Conservation (phyloP, 2,797 vertebrate species). For the Acropternis orthonyx region DNA sequence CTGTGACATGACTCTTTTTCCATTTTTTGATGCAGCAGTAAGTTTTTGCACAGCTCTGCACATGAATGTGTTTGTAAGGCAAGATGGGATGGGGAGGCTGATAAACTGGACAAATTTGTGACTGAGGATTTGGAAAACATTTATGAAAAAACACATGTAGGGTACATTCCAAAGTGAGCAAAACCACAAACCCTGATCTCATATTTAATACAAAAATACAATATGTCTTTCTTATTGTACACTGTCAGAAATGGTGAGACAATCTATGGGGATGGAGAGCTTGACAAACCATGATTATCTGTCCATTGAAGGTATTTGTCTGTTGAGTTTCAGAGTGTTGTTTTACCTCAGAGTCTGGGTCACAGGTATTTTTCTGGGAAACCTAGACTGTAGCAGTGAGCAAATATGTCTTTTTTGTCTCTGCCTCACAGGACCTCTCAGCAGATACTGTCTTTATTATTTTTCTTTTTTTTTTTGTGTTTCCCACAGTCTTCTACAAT, state of each 20-base stretch:
- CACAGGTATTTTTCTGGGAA: neutral
- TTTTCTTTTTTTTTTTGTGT: neutral
- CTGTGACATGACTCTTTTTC: neutral
- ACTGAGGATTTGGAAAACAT: neutral
- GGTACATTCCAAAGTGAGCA: neutral
- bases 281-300: neutral
- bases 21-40: neutral
- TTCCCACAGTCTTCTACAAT: neutral
- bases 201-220: neutral
- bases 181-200: neutral
- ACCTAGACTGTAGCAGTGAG: neutral
- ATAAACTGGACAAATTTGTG: neutral
- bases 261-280: neutral
- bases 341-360: neutral
- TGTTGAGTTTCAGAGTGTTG: neutral
- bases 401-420: neutral
- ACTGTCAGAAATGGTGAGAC: neutral
- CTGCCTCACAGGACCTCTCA: neutral
- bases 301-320: neutral
- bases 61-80: neutral
- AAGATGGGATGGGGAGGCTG: neutral
- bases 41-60: neutral
- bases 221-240: neutral
- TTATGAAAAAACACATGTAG: neutral
- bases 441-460: neutral